Evolutionary conservation across 2,888 invertebrate genomes (phyloP).

Genomic region (Acrobasis repandana): DNA sequence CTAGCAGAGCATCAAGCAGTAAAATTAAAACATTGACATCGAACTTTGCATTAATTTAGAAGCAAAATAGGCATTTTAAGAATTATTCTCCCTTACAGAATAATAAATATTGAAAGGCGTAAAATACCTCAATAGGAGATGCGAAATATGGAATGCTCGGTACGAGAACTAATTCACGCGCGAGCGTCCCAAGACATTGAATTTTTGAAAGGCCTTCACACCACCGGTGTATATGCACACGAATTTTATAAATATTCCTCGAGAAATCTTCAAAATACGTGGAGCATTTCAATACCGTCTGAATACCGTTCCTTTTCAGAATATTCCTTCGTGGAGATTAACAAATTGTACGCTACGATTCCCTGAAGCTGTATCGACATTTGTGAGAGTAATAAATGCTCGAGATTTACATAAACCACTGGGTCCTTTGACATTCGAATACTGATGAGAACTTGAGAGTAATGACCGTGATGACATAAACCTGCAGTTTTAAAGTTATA

Average conservation of each 20-base stretch:
- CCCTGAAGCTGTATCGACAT: slow-evolving; percentile 47
- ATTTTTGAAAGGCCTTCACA: slow-evolving; percentile 53
- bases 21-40: no score
- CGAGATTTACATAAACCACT: slow-evolving; percentile 65
- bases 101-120: slow-evolving; percentile 7
- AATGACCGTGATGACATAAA: slow-evolving; percentile 52
- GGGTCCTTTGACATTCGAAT: slow-evolving; percentile 61
- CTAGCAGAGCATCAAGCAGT: no score
- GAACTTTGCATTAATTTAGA: not conserved
- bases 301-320: slow-evolving; percentile 39
- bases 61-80: not conserved
- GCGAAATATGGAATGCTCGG: slow-evolving; percentile 60
- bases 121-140: slow-evolving; percentile 42
- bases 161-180: slow-evolving; percentile 69
- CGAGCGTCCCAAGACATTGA: slow-evolving; percentile 53
- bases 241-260: slow-evolving; percentile 46
- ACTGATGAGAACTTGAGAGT: slow-evolving; percentile 57
- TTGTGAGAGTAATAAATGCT: slow-evolving; percentile 60
- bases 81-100: not conserved
- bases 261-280: slow-evolving; percentile 36
- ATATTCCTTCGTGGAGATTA: slow-evolving; percentile 55
- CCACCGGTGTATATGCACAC: slow-evolving; percentile 33
- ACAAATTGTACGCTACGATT: slow-evolving; percentile 58
- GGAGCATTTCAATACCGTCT: slow-evolving; percentile 44
- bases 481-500: slow-evolving; percentile 57